Evolutionary conservation across 2,113 vertebrate genomes (phyloP), one percentile per base, ranked within the genome.

Genomic region (Garra rufa): DNA sequence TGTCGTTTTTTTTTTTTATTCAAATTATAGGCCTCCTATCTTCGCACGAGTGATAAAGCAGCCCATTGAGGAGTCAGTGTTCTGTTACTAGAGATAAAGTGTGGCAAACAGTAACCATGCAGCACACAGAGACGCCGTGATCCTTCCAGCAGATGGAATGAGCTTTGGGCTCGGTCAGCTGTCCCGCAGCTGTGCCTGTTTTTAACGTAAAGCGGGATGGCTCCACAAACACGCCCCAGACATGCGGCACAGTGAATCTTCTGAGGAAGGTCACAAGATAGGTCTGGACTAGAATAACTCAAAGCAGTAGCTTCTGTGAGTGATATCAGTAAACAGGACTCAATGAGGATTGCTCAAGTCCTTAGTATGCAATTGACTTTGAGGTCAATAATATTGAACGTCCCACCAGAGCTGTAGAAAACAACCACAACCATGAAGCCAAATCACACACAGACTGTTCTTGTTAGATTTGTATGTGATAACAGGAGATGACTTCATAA

Each of bases 1-100:
- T 5, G 3, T 67, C 73, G 76, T 46, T 5, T 4, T 57, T 69
- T 21, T 67, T 38, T 85, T 1, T 76, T 78, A 90, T 89, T n/a
- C 63, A 83, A 85, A 76, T 75, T 5, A 8, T 21, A 41, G 71
- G 44, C 3, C 44, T 28, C 43, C 17, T 17, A 34, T 77, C 46
- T 82, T 41, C 9, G 24, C 19, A 26, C 26, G 21, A n/a, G 21
- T 74, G 46, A 76, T 61, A 46, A 41, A 83, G 57, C 55, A 34
- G 43, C 17, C 14, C 59, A 77, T 10, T 30, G 59, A 34, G 43
- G 14, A 55, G 19, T 6, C 73, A 67, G 28, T 69, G 30, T 78
- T 57, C 24, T 6, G 26, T 26, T 63, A 21, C 77, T 46, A 43
- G 15, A 67, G 24, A 80, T 46, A 65, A 80, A 44, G 55, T 28